Conservation (phyloP, 2,888 invertebrate species). For the Catocala nupta region DNA sequence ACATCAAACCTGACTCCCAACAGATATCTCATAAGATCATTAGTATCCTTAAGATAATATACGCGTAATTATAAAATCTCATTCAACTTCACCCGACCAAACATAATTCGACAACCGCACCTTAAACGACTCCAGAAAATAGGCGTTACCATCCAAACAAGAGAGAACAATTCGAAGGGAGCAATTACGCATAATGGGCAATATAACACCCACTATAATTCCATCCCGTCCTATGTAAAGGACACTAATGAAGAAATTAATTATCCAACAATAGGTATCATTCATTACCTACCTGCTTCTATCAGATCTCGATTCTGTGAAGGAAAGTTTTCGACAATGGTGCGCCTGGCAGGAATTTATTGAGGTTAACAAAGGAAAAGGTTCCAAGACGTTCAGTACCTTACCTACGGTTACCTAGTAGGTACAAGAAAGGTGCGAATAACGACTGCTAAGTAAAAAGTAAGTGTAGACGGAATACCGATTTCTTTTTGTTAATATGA, state of each 20-base stretch:
- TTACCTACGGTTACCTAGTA: background rate
- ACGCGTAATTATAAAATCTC: background rate
- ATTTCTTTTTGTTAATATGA: no score
- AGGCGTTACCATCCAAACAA: conserved; percentile 27
- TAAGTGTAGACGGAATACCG: conserved; percentile 3
- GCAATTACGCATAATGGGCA: conserved; percentile 48
- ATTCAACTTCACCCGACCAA: conserved; percentile 14
- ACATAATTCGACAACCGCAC: conserved; percentile 12
- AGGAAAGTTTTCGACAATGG: conserved; percentile 62
- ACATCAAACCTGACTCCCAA: no score
- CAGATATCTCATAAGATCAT: no score
- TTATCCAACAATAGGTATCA: conserved; percentile 76
- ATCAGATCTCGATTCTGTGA: conserved; percentile 62
- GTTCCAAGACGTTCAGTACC: conserved; percentile 21
- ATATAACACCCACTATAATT: conserved; percentile 49
- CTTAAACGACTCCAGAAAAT: conserved; percentile 10
- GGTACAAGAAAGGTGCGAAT: conserved; percentile 6
- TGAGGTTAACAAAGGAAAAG: conserved; percentile 61
- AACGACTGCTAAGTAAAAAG: conserved; percentile 4
- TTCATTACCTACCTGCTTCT: conserved; percentile 75
- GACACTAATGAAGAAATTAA: conserved; percentile 81
- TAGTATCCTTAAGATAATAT: background rate
- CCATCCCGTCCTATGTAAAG: conserved; percentile 56
- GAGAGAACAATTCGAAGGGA: conserved; percentile 45
- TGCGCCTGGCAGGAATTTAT: conserved; percentile 65